phyloP scores from a whole-genome alignment of 1,140 invertebrate genomes.

The Drosophila nikananu region DNA sequence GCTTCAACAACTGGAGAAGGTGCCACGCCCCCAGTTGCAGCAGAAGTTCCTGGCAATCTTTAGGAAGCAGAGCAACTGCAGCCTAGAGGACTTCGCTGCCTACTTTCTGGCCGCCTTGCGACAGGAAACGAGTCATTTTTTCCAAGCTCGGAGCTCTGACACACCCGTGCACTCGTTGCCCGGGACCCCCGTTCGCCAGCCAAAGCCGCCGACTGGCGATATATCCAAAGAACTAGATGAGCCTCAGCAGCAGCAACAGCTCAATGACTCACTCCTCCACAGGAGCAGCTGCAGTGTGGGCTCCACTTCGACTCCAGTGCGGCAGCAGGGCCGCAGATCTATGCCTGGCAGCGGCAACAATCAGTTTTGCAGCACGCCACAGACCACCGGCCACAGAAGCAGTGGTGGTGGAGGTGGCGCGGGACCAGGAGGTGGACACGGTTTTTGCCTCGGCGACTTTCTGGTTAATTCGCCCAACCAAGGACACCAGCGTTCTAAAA shows the following conservation, averaged over 20 bases:
- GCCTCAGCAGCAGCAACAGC: constrained; percentile 26
- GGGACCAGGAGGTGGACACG: constrained; percentile 19
- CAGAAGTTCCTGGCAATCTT: constrained; percentile 48
- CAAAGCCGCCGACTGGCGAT: constrained; percentile 17
- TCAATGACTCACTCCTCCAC: constrained; percentile 38
- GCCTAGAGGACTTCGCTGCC: constrained; percentile 74
- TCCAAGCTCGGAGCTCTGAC: constrained; percentile 42
- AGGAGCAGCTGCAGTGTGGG: constrained; percentile 28
- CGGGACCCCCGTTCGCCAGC: constrained; percentile 52
- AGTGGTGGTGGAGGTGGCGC: constrained; percentile 45
- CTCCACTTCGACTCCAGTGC: constrained; percentile 27
- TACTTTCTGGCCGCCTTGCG: constrained; percentile 75
- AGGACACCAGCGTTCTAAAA: constrained; percentile 57
- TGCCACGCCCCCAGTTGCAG: constrained; percentile 36
- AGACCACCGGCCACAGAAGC: constrained; percentile 29
- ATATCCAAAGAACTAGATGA: constrained; percentile 33
- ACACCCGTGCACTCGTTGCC: constrained; percentile 53
- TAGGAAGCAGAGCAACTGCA: constrained; percentile 34
- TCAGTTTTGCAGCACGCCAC: constrained; percentile 61
- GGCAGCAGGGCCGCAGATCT: constrained; percentile 42
- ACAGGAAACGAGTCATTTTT: constrained; percentile 66
- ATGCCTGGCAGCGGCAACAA: constrained; percentile 13
- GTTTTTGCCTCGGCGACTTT: constrained; percentile 78
- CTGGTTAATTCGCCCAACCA: constrained; percentile 56
- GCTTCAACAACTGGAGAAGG: constrained; percentile 44